These are phyloP conservation scores for Microtus richardsoni DNA, from an alignment of 2,113 vertebrate genomes.

Conservation along the genomic window DNA sequence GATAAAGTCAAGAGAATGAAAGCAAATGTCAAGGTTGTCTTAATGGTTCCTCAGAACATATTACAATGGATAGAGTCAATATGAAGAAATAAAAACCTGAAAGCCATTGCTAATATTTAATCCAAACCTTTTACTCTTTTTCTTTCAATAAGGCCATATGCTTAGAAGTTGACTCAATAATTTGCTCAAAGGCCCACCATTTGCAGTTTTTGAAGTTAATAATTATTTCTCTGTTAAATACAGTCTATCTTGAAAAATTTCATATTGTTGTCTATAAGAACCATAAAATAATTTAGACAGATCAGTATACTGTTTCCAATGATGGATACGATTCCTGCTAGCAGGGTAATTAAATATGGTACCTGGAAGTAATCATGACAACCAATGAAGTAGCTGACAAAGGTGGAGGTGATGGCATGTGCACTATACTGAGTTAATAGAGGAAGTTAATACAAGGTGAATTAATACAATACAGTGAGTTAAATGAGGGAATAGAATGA, in stretches of 20 bases:
- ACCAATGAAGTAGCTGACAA: not conserved
- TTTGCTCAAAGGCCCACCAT: not conserved
- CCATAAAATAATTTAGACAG: not conserved
- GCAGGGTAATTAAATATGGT: not conserved
- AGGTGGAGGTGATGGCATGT: too few relatives aligned
- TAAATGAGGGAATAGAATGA: not conserved
- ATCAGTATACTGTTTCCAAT: not conserved
- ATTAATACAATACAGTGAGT: not conserved
- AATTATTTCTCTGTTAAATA: not conserved
- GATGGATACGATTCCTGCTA: not conserved
- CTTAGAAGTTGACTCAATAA: not conserved
- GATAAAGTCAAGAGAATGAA: conserved; percentile 17
- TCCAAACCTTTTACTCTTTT: not conserved
- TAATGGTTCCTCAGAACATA: conserved; percentile 24
- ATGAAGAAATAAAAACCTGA: not conserved
- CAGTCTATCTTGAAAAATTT: not conserved
- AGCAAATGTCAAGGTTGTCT: not conserved
- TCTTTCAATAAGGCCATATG: not conserved
- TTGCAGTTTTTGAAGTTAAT: not conserved
- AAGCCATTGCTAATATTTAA: not conserved
- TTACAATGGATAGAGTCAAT: not conserved
- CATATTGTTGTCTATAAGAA: not conserved
- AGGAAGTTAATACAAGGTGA: too few relatives aligned
- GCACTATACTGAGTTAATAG: too few relatives aligned
- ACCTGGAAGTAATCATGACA: not conserved